These are phyloP conservation scores for Diabrotica undecimpunctata DNA, from an alignment of 1,140 invertebrate species.

Conservation along the genomic window DNA sequence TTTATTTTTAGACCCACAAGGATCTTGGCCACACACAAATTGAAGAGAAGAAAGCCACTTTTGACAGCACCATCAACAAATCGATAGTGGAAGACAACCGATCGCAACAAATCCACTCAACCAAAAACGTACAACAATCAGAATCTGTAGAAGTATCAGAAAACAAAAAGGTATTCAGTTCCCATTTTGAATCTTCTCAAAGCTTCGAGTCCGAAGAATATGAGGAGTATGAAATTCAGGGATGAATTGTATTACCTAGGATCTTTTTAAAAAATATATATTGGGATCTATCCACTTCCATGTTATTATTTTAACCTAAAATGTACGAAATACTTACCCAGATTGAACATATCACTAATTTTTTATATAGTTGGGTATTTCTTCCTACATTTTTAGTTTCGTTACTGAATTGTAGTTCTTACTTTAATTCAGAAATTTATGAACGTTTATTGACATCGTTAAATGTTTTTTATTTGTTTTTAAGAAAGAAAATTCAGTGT, in stretches of 20 bases:
- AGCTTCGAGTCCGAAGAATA: slow-evolving; percentile 45
- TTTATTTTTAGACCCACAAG: slow-evolving; percentile 35
- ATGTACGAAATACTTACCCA: background rate
- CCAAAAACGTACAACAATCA: slow-evolving; percentile 34
- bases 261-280: background rate
- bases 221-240: slow-evolving; percentile 44
- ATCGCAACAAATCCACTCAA: slow-evolving; percentile 33
- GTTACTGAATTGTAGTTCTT: too few species aligned
- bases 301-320: background rate
- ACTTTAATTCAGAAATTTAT: too few species aligned
- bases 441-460: too few species aligned
- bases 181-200: slow-evolving; percentile 39
- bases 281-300: background rate
- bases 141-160: slow-evolving; percentile 37
- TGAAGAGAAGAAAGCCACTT: slow-evolving; percentile 39
- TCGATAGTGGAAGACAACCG: slow-evolving; percentile 40
- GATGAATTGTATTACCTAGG: slow-evolving; percentile 16
- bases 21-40: slow-evolving; percentile 42
- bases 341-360: background rate
- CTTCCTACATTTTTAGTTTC: background rate
- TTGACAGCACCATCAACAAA: slow-evolving; percentile 38
- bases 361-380: too few species aligned
- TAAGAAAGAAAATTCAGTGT: too few species aligned
- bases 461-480: too few species aligned
- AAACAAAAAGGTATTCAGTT: slow-evolving; percentile 38